These are phyloP conservation scores for Stomatorhinus ivindoensis DNA, from an alignment of 2,113 vertebrate species.

Conservation along the genomic window DNA sequence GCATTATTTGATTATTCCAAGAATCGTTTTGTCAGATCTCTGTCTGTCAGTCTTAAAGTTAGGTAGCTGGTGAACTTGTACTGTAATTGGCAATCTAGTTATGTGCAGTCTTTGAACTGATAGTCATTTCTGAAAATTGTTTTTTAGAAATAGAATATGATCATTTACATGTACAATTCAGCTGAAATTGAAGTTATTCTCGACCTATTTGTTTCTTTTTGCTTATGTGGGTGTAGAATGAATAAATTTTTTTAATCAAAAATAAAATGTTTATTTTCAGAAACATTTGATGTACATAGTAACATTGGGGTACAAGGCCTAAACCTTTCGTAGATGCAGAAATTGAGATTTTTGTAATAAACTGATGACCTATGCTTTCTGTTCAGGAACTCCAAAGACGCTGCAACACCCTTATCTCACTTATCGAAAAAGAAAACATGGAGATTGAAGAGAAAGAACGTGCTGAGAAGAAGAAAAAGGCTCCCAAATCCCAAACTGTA, in stretches of 20 bases:
- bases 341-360: not conserved
- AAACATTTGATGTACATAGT: not conserved
- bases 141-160: not conserved
- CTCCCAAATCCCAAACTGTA: slow-evolving; percentile 71
- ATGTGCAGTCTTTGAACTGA: not conserved
- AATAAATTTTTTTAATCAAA: not conserved
- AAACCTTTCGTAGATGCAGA: not conserved
- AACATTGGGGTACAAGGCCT: not conserved
- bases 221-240: not conserved
- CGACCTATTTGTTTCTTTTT: not conserved
- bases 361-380: not conserved
- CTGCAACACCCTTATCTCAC: slow-evolving; percentile 81
- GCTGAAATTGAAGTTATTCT: not conserved
- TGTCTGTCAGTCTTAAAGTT: not conserved
- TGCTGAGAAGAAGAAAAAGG: slow-evolving; percentile 81
- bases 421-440: slow-evolving; percentile 85
- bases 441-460: slow-evolving; percentile 84
- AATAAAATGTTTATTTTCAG: not conserved
- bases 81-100: not conserved
- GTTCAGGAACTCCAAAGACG: slow-evolving; percentile 72
- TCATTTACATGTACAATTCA: not conserved
- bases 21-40: not conserved
- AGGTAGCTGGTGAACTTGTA: not conserved
- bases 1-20: not conserved
- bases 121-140: not conserved